These are phyloP conservation scores for Atethmia centrago DNA, from an alignment of 2,888 invertebrate species.

Conservation along the genomic window DNA sequence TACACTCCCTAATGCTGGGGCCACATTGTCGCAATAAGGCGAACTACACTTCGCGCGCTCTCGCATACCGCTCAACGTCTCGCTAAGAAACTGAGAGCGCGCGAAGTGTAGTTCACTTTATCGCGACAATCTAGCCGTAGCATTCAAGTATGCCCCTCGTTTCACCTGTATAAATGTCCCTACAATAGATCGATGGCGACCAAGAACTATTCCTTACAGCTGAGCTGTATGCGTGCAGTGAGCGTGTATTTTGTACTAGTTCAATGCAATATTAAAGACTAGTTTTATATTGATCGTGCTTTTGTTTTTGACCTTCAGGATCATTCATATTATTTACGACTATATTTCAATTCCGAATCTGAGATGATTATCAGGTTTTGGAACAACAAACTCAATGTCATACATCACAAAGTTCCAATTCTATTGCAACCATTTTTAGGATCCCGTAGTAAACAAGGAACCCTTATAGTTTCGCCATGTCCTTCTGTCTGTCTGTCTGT, in stretches of 20 bases:
- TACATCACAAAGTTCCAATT: background rate
- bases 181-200: background rate
- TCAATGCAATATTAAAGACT: slow-evolving; percentile 67
- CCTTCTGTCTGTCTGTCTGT: too few species aligned
- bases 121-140: too few species aligned
- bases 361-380: background rate
- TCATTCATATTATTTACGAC: background rate
- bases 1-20: background rate
- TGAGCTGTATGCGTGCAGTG: slow-evolving; percentile 46
- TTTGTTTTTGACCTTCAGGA: slow-evolving; percentile 4
- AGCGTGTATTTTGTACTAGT: slow-evolving; percentile 64
- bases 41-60: too few species aligned
- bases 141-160: background rate
- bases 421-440: background rate
- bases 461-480: too few species aligned
- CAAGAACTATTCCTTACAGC: slow-evolving; percentile 30
- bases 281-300: slow-evolving; percentile 56
- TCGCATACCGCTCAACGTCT: too few species aligned
- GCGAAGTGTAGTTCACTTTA: too few species aligned
- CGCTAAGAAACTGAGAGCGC: too few species aligned
- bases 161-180: slow-evolving; percentile 2
- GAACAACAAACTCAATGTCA: background rate
- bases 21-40: too few species aligned
- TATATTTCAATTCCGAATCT: background rate
- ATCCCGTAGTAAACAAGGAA: too few species aligned